Base-by-base conservation (phyloP, 1,140 invertebrate species). In the Ericerus pela region DNA sequence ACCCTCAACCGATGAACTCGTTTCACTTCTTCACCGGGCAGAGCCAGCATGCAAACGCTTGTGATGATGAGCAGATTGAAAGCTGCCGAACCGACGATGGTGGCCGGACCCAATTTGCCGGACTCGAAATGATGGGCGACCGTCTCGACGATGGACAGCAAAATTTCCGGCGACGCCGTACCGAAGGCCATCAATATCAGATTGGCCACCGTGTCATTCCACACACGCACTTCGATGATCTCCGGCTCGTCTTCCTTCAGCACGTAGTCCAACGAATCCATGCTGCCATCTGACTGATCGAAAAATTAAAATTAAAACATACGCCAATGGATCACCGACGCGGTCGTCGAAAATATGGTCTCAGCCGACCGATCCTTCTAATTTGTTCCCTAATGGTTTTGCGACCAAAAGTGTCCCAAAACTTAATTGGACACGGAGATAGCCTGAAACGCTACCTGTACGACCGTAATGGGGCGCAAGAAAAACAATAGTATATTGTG, bases 131-230 rank as follows among this genome's bases (percentile, higher is more conserved):
- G 64, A 57, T 79, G 77, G 4, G 62, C 70, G 18, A 77, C 64
- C 29, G 79, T 76, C 66, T 80, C 79, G 58, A 81, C 79, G 54
- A 76, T 70, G 12, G 79, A 78, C 31, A 81, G 65, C 1, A 81
- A 63, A 58, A 81, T 81, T 66, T 81, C 79, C 0, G 79, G 79
- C 2, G 79, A 78, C 20, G 58, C 55, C 8, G 58, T 59, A 33
- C 58, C 79, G 2, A 82, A 65, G 8, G 80, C 79, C 79, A 82
- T 80, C 2, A 82, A 67, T 14, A 78, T 80, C n/a, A 82, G 65
- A 66, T 81, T 82, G 57, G 79, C 78, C 11, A 82, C 79, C 0
- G 79, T 80, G 62, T 79, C 76, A 60, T 81, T 81, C 79, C 79
- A 81, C 26, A 66, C 66, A 56, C 66, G 64, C 24, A 69, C 65